A percentile compares a stretch with the other conserved stretches of the same genome.
These are phyloP conservation scores for Prenolepis imparis DNA, from an alignment of 2,888 invertebrate species.

Conservation along the genomic window DNA sequence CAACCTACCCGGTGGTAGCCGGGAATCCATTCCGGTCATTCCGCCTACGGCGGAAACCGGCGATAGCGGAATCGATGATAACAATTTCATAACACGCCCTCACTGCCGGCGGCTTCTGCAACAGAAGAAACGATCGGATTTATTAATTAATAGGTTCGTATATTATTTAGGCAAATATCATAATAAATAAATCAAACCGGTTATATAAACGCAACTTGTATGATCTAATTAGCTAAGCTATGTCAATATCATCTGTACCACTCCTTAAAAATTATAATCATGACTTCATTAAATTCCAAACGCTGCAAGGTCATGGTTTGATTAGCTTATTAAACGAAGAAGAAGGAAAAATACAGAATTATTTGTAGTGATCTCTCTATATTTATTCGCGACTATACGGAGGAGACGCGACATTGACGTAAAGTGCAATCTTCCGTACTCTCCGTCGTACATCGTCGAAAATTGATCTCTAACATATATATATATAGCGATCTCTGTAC, in stretches of 20 bases:
- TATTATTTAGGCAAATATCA: background rate
- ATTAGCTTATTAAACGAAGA: background rate
- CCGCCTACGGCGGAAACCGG: constrained; percentile 85
- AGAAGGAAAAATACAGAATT: background rate
- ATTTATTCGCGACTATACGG: constrained; percentile 34
- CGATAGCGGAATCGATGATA: constrained; percentile 86
- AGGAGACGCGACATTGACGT: constrained; percentile 25
- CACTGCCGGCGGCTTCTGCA: constrained; percentile 73
- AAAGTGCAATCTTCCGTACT: constrained; percentile 36
- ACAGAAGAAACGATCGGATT: constrained; percentile 57
- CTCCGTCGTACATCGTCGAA: constrained; percentile 18
- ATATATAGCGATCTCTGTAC: background rate
- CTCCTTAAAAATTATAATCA: background rate
- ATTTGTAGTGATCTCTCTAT: constrained; percentile 33
- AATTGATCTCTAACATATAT: constrained; percentile 36
- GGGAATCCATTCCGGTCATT: constrained; percentile 90
- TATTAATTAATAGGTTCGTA: constrained; percentile 16
- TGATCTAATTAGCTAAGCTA: background rate
- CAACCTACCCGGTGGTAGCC: constrained; percentile 92
- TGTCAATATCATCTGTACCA: background rate
- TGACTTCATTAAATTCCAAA: constrained; percentile 1
- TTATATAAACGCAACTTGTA: background rate
- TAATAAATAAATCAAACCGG: background rate
- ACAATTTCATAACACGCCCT: constrained; percentile 87
- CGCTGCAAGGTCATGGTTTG: constrained; percentile 1